A percentile compares a stretch with the other conserved stretches of the same genome.
Conservation (phyloP, 2,113 vertebrate genomes). For the Lipophrys pholis region DNA sequence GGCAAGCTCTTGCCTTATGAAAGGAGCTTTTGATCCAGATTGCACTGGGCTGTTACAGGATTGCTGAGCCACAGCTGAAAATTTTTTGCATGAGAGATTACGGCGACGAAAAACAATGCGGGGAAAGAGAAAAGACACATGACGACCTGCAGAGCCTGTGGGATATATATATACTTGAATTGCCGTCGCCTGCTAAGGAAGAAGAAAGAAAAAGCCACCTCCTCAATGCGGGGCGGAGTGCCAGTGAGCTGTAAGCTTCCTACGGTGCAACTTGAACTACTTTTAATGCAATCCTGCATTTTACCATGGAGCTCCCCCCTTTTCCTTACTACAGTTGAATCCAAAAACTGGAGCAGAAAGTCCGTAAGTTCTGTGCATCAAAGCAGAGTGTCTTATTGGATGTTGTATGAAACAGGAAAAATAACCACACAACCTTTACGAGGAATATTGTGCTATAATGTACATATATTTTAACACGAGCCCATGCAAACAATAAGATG, state of each 20-base stretch:
- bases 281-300: conserved; percentile 11
- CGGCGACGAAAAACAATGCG: conserved; percentile 46
- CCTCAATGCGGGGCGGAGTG: conserved; percentile 40
- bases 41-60: conserved; percentile 49
- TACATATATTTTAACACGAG: not conserved
- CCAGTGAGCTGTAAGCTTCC: conserved; percentile 2
- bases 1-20: conserved; percentile 51
- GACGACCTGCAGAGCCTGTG: conserved; percentile 19
- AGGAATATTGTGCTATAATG: not conserved
- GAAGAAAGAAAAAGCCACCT: conserved; percentile 61
- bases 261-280: conserved; percentile 6
- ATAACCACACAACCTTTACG: not conserved
- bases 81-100: conserved; percentile 49
- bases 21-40: conserved; percentile 69
- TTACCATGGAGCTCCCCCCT: not conserved
- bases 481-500: not conserved
- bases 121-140: not conserved
- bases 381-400: too few relatives aligned
- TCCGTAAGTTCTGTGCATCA: not conserved
- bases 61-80: conserved; percentile 44
- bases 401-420: too few relatives aligned
- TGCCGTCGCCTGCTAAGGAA: conserved; percentile 49
- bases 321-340: not conserved
- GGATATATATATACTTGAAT: conserved; percentile 30
- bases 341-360: not conserved